These are phyloP conservation scores for Cerceris rybyensis DNA, from an alignment of 2,888 invertebrate genomes.

Conservation along the genomic window DNA sequence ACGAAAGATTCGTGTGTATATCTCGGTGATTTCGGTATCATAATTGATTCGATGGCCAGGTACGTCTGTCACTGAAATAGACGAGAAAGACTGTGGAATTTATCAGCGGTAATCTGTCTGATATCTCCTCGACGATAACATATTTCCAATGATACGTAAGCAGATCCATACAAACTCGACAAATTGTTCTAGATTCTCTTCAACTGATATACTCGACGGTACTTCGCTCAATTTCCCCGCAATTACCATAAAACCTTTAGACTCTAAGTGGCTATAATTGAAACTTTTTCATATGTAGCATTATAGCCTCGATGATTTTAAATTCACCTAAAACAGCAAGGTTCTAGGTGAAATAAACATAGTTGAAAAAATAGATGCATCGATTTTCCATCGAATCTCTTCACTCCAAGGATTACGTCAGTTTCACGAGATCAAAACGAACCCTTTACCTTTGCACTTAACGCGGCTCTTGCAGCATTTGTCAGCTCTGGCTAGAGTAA, in stretches of 20 bases:
- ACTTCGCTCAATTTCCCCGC: no score
- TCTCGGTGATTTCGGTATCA: neutral
- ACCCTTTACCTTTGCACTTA: neutral
- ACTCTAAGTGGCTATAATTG: no score
- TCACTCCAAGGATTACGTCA: neutral
- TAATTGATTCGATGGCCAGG: neutral
- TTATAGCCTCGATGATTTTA: no score
- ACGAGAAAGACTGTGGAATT: slow-evolving; percentile 11
- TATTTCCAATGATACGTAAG: slow-evolving; percentile 37
- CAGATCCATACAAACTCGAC: neutral
- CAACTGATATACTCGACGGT: no score
- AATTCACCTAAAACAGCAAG: no score
- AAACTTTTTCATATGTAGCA: no score
- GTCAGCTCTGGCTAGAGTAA: slow-evolving; percentile 33
- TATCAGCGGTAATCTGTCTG: slow-evolving; percentile 50
- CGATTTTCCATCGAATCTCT: no score
- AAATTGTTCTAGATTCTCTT: slow-evolving; percentile 12
- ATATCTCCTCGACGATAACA: slow-evolving; percentile 53
- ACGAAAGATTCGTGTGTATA: neutral
- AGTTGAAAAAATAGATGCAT: no score
- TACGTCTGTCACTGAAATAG: slow-evolving; percentile 6
- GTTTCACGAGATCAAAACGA: neutral
- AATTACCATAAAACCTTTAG: no score
- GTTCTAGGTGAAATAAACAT: no score
- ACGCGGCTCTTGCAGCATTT: slow-evolving; percentile 8